Conservation (phyloP, 2,113 vertebrate genomes). For the Aptenodytes patagonicus region DNA sequence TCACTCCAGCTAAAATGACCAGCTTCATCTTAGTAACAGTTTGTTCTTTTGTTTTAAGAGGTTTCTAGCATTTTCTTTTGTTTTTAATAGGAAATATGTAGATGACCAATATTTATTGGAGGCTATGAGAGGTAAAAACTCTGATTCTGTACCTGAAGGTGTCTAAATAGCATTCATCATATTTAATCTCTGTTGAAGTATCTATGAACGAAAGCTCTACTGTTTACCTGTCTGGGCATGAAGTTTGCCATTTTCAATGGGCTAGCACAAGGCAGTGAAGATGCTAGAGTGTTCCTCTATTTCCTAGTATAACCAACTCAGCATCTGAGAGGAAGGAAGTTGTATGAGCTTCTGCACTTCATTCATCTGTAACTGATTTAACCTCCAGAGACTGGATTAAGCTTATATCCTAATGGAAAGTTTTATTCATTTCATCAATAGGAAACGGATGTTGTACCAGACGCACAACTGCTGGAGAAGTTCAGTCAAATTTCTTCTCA, state of each 20-base stretch:
- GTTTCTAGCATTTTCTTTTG: background rate
- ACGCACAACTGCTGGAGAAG: conserved; percentile 81
- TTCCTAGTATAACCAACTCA: background rate
- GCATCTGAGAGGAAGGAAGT: background rate
- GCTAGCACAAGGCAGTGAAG: background rate
- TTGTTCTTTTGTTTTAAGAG: background rate
- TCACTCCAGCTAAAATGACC: background rate
- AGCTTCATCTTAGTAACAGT: background rate
- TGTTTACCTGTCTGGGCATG: background rate
- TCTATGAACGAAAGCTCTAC: background rate
- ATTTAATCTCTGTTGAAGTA: background rate
- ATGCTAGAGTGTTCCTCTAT: background rate
- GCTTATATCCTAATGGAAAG: background rate
- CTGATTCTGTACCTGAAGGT: background rate
- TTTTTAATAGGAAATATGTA: background rate
- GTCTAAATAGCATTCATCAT: background rate
- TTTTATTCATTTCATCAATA: conserved; percentile 56
- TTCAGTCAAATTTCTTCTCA: conserved; percentile 73
- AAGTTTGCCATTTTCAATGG: background rate
- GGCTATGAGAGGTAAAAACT: background rate
- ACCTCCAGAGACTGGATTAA: background rate
- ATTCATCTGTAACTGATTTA: background rate
- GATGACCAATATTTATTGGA: background rate
- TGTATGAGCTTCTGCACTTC: background rate
- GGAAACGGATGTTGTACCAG: conserved; percentile 90